phyloP scores from a whole-genome alignment of 2,113 vertebrate species.

The Ploceus nigricollis region DNA sequence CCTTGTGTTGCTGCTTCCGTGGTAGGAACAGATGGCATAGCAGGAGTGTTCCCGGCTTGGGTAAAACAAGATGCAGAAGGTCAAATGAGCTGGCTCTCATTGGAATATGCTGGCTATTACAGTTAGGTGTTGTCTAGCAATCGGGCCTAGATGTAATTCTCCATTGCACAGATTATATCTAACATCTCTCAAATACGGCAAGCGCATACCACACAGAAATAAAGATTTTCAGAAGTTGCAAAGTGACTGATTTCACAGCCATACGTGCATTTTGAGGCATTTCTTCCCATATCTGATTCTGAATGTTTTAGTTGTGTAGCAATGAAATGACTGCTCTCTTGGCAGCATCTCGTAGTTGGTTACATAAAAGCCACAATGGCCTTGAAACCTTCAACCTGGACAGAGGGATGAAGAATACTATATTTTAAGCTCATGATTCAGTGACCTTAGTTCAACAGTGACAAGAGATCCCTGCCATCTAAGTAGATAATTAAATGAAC shows the following conservation, averaged over 20 bases:
- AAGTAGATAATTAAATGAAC: not conserved
- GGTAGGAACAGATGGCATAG: constrained; percentile 27
- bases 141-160: not conserved
- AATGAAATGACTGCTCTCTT: not conserved
- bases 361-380: not conserved
- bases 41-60: not conserved
- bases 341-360: not conserved
- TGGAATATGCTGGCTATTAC: not conserved
- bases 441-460: not conserved
- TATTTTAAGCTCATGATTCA: not conserved
- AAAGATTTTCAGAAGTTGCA: not conserved
- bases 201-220: not conserved
- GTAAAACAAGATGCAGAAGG: constrained; percentile 1
- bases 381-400: not conserved
- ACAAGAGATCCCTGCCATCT: not conserved
- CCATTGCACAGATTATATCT: not conserved
- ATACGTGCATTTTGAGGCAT: not conserved
- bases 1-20: not conserved
- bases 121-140: not conserved
- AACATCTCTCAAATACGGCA: not conserved
- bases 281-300: not conserved
- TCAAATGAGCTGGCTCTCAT: not conserved
- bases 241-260: not conserved
- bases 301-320: not conserved
- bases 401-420: not conserved